Evolutionary conservation across 2,797 vertebrate species (phyloP).

Genomic region (Sebastolobus altivelis): DNA sequence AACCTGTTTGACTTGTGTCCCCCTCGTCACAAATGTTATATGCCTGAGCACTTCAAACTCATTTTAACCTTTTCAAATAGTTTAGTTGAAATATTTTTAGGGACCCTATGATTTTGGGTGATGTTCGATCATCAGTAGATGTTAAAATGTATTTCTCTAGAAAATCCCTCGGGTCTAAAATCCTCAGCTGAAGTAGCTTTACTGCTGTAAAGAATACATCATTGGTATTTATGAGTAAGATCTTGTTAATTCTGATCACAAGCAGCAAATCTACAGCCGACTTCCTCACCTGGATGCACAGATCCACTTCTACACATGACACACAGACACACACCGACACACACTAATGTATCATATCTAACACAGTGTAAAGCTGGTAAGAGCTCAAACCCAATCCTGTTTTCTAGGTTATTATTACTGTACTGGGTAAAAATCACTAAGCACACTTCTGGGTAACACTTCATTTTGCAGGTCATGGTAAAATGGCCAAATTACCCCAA

Average conservation of each 20-base stretch:
- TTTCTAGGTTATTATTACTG: background rate
- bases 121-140: background rate
- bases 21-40: background rate
- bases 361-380: background rate
- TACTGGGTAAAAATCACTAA: background rate
- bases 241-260: constrained; percentile 5
- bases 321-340: background rate
- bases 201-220: background rate
- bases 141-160: background rate
- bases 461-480: too few relatives aligned
- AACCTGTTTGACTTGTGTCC: too few relatives aligned
- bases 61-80: background rate
- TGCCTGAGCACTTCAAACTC: background rate
- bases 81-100: background rate
- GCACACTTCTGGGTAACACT: background rate
- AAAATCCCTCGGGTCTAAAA: background rate
- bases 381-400: background rate
- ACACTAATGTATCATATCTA: background rate
- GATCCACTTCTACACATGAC: background rate
- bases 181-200: background rate
- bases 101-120: background rate
- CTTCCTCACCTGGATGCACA: background rate
- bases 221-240: constrained; percentile 17
- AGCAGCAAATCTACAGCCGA: background rate
- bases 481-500: too few relatives aligned